Base-by-base conservation (phyloP, 2,113 vertebrate genomes). In the Fregata magnificens region DNA sequence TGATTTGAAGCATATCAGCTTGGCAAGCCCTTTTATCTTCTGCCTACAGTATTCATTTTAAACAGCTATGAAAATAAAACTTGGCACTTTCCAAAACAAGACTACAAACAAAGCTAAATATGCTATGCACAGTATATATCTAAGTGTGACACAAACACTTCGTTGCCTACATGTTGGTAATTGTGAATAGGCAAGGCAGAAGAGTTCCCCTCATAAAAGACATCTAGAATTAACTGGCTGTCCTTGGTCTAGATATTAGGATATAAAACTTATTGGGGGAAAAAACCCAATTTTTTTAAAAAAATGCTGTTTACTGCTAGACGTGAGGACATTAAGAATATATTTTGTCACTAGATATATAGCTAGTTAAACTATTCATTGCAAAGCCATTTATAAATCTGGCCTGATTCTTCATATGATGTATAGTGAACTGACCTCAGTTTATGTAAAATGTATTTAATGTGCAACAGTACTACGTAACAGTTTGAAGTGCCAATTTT, bases 21-120 rank as follows among this genome's bases (percentile, higher is more conserved):
- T 90, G 71, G 93, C 44, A 95, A 95, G 42, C 7, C n/a, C 56
- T 93, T 95, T 95, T 92, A 87, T 96, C 79, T 94, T 95, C 88
- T 83, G 67, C 86, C 82, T 85, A 53, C 29, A 34, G 29, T 88
- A 80, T 66, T 93, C 42, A 61, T 93, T 95, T 90, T 95, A 95
- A 93, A 85, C 22, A 77, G 71, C n/a, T 52, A 79, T 47, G 62
- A 88, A 96, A 96, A 92, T 87, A 86, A 93, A 93, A n/a, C 20
- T 63, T 88, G 81, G 28, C 71, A 73, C 28, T 84, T 88, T 92
- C 28, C 12, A 47, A 91, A 95, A 63, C 38, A 90, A 82, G 58
- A 42, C 36, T 72, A 47, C 31, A 86, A 94, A 81, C 26, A 88
- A 90, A 96, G 17, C 24, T 62, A 84, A 79, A 89, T 59, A 88